Percentiles rank a stretch among this genome's conserved stretches.
phyloP scores from a whole-genome alignment of 2,113 vertebrate species.

The Danio rerio region GRCz12tu NC_133182.1:69195001-69195500 shows the following conservation, averaged over 20 bases:
- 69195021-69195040: too few species aligned
- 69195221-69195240: neutral
- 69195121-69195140: too few species aligned
- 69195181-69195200: neutral
- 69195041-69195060: too few species aligned
- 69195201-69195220: neutral
- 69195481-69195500: conserved; percentile 76
- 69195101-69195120: too few species aligned
- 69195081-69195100: too few species aligned
- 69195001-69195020: too few species aligned
- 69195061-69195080: too few species aligned
- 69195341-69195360: conserved; percentile 16
- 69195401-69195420: conserved; percentile 8
- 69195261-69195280: neutral
- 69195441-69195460: conserved; percentile 31
- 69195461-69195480: conserved; percentile 67
- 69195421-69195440: neutral
- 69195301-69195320: neutral
- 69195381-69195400: neutral
- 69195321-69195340: neutral
- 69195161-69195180: neutral
- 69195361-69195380: conserved; percentile 1
- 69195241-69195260: neutral
- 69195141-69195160: neutral
- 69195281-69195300: neutral